A percentile compares a stretch with the other conserved stretches of the same genome.
phyloP scores from a whole-genome alignment of 2,888 invertebrate species.

The Apotomis capreana region DNA sequence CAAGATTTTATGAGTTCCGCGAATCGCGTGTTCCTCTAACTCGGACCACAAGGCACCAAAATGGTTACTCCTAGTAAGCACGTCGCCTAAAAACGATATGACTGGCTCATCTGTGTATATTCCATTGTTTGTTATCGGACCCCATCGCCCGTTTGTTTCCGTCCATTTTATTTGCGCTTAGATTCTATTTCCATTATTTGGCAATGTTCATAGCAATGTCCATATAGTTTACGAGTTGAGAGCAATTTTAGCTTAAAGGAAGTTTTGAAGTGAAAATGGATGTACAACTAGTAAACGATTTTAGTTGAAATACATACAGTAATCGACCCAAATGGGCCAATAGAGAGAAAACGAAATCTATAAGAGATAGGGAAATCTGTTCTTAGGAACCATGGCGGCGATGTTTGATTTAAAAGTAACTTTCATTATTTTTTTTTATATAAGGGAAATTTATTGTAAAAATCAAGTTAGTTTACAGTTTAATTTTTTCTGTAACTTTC shows the following conservation, averaged over 20 bases:
- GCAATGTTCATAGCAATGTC: slow-evolving; percentile 14
- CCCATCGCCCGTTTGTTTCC: slow-evolving; percentile 19
- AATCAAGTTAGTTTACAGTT: too few relatives aligned
- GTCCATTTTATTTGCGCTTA: slow-evolving; percentile 27
- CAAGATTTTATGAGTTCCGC: not conserved
- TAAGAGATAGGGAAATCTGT: too few relatives aligned
- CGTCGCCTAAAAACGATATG: slow-evolving; percentile 70
- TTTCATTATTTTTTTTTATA: too few relatives aligned
- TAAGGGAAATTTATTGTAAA: too few relatives aligned
- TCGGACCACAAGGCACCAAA: slow-evolving; percentile 50
- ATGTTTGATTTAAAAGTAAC: too few relatives aligned
- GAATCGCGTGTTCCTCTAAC: slow-evolving; percentile 34
- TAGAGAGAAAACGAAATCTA: too few relatives aligned
- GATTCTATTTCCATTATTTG: slow-evolving; percentile 30
- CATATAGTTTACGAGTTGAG: slow-evolving; percentile 20
- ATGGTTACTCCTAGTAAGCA: slow-evolving; percentile 68
- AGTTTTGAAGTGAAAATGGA: not conserved
- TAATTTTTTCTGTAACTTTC: too few relatives aligned
- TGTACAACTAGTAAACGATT: too few relatives aligned
- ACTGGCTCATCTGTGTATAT: slow-evolving; percentile 60
- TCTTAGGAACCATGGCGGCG: too few relatives aligned
- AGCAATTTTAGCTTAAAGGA: not conserved
- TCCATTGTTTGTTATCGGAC: slow-evolving; percentile 51
- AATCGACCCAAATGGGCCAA: too few relatives aligned
- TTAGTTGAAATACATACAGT: too few relatives aligned